phyloP scores from a whole-genome alignment of 2,888 invertebrate species.

The Brachyopa scutellaris region DNA sequence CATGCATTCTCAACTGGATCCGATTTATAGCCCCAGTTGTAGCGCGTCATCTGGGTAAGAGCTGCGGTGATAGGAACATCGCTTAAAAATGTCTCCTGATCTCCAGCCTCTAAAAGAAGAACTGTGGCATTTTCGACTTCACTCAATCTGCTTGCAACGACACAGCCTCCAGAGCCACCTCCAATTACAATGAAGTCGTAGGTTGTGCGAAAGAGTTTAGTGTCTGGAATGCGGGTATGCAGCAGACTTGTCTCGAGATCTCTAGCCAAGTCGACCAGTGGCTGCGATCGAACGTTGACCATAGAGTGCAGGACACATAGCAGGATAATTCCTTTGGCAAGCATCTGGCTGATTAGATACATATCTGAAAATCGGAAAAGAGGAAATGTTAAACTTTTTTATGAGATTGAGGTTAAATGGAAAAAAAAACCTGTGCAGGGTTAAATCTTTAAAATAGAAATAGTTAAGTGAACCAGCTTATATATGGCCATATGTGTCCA shows the following conservation, averaged over 20 bases:
- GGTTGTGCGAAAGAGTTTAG: conserved; percentile 77
- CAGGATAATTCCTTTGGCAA: conserved; percentile 3
- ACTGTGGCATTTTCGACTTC: conserved; percentile 88
- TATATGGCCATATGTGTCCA: too few relatives aligned
- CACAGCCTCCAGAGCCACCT: conserved; percentile 87
- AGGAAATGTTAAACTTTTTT: too few relatives aligned
- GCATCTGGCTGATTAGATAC: conserved; percentile 13
- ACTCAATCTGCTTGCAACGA: conserved; percentile 89
- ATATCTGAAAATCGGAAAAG: conserved; percentile 3
- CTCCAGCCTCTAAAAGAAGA: conserved; percentile 89
- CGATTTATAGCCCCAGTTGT: conserved; percentile 90
- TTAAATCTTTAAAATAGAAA: too few relatives aligned
- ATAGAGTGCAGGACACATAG: neutral
- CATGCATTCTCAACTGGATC: conserved; percentile 84
- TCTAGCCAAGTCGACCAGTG: conserved; percentile 77
- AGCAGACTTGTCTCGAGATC: conserved; percentile 78
- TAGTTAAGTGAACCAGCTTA: too few relatives aligned
- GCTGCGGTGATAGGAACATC: conserved; percentile 90
- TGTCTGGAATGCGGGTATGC: conserved; percentile 78
- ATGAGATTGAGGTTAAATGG: too few relatives aligned
- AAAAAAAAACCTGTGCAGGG: too few relatives aligned
- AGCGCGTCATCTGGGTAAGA: conserved; percentile 84
- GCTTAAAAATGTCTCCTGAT: conserved; percentile 89
- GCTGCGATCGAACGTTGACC: conserved; percentile 59
- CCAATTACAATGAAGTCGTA: conserved; percentile 87